Percentiles rank a stretch among this genome's conserved stretches.
Evolutionary conservation across 2,113 vertebrate genomes (phyloP).

Genomic region (Alexandromys fortis): DNA sequence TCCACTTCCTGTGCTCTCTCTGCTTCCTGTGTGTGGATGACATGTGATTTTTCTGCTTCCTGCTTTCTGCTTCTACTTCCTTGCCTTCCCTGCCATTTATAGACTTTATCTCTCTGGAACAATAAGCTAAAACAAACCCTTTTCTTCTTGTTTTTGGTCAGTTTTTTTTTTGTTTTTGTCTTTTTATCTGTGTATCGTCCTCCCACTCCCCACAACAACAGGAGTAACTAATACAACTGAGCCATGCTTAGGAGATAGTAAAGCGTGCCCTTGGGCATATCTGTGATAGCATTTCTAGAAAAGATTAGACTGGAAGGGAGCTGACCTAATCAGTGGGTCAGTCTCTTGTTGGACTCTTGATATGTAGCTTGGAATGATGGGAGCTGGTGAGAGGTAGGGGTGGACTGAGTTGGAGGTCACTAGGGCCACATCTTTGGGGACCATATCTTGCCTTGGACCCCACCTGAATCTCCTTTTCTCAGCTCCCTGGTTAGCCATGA

Average conservation of each 20-base stretch:
- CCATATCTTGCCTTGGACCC: not conserved
- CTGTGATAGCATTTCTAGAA: not conserved
- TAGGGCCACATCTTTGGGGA: not conserved
- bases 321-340: not conserved
- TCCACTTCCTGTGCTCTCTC: not conserved
- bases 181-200: too few relatives aligned
- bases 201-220: too few relatives aligned
- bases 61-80: not conserved
- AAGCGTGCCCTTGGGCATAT: not conserved
- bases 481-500: not conserved
- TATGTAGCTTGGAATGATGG: not conserved
- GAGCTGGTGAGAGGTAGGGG: not conserved
- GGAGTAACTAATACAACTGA: not conserved
- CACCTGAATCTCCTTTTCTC: not conserved
- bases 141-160: not conserved
- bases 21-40: not conserved
- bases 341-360: not conserved
- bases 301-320: not conserved
- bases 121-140: not conserved
- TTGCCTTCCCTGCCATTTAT: not conserved
- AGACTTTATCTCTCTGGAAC: not conserved
- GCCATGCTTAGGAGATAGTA: not conserved
- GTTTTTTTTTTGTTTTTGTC: not conserved
- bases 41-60: too few relatives aligned
- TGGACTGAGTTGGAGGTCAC: not conserved